These are phyloP conservation scores for Brachypodius melanocephalos DNA, from an alignment of 2,113 vertebrate species.

Conservation along the genomic window DNA sequence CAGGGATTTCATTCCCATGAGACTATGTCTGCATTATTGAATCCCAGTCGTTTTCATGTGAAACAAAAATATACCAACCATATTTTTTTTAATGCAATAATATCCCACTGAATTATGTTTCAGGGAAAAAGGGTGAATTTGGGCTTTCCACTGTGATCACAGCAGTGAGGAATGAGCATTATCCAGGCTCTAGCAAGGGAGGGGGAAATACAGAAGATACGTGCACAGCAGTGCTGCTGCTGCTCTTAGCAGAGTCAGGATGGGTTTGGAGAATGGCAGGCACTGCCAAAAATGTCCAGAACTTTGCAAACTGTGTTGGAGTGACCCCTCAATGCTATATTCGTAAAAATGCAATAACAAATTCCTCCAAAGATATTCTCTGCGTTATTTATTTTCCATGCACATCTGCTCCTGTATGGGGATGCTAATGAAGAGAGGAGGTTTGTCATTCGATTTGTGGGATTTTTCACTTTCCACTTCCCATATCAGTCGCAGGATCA, in stretches of 20 bases:
- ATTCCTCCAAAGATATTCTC: neutral
- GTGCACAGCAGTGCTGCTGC: accelerated
- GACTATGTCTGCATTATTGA: conserved; percentile 21
- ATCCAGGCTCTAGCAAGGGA: neutral
- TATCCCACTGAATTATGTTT: neutral
- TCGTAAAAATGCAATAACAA: neutral
- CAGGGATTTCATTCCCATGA: conserved; percentile 38
- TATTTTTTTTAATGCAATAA: neutral
- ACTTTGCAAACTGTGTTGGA: neutral
- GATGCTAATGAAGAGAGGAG: neutral
- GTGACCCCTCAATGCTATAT: neutral
- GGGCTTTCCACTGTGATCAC: neutral
- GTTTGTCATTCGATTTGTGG: accelerated
- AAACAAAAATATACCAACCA: conserved; percentile 43
- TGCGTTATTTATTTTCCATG: neutral
- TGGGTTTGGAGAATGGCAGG: neutral
- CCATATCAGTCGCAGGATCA: neutral
- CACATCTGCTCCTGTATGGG: neutral
- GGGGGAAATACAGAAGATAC: neutral
- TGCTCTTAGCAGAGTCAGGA: neutral
- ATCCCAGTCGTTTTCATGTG: neutral
- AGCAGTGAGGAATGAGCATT: neutral
- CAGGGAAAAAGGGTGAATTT: neutral
- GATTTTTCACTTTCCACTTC: neutral
- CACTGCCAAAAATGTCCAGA: neutral